Percentiles rank a stretch among this genome's conserved stretches.
Conservation (phyloP, 2,113 vertebrate genomes). For the Scomber colias region DNA sequence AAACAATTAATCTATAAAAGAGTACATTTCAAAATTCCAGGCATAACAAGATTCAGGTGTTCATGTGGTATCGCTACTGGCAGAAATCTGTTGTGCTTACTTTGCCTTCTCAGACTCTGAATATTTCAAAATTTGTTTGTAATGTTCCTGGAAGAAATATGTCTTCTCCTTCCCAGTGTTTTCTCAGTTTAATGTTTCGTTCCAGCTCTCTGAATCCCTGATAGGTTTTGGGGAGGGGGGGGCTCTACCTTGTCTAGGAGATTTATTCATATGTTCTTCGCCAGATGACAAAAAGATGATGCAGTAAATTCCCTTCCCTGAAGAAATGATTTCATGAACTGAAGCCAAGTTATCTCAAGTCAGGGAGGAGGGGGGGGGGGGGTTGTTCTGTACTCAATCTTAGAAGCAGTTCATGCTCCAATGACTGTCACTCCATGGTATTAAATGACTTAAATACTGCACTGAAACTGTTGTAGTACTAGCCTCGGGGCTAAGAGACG, state of each 20-base stretch:
- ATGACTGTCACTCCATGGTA: slow-evolving; percentile 51
- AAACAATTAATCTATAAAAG: not conserved
- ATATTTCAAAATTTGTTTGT: slow-evolving; percentile 5
- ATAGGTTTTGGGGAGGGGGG: not conserved
- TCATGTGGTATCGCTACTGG: not conserved
- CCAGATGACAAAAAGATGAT: slow-evolving; percentile 55
- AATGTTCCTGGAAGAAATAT: not conserved
- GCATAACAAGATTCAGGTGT: not conserved
- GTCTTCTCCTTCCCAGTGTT: slow-evolving; percentile 1
- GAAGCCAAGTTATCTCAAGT: slow-evolving; percentile 39
- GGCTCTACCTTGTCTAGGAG: slow-evolving; percentile 26
- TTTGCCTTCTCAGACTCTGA: slow-evolving; percentile 4
- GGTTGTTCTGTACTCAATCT: slow-evolving; percentile 32
- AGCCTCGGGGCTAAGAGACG: slow-evolving; percentile 15
- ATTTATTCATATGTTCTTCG: slow-evolving; percentile 50
- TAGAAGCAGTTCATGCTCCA: slow-evolving; percentile 31
- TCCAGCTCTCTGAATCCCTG: not conserved
- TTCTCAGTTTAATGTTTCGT: slow-evolving; percentile 4
- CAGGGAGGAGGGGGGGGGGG: not conserved
- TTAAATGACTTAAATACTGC: slow-evolving; percentile 50
- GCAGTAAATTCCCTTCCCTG: slow-evolving; percentile 45
- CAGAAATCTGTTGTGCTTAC: not conserved
- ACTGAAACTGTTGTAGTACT: slow-evolving; percentile 38
- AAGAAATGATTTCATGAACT: slow-evolving; percentile 41
- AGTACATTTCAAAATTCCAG: not conserved